Base-by-base conservation (phyloP, 2,113 vertebrate genomes). In the Chaetura pelagica region DNA sequence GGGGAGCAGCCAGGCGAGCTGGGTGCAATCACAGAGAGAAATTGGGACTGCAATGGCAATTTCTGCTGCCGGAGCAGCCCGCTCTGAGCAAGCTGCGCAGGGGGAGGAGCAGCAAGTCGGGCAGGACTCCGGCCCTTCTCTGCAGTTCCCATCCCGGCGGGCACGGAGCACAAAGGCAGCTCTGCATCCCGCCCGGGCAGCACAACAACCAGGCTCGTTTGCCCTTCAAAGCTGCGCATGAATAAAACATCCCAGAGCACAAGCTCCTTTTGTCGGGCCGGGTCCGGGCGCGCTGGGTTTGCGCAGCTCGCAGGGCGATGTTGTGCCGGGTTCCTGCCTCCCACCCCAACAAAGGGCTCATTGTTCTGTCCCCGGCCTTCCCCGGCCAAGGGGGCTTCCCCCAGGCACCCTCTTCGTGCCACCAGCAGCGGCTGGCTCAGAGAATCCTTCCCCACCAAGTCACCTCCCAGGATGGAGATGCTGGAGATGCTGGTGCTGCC, bases 221-320 rank as follows among this genome's bases (percentile, higher is more conserved):
- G 90, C 1, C 32, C 78, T 75, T 26, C 57, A 3, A 20, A 77
- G 73, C 84, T 55, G 13, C 1, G 4, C 90, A 73, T 94, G 96
- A 96, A 97, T 96, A 94, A 96, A 96, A 95, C 85, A 96, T 90
- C 85, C 15, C n/a, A 1, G 57, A 49, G 90, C 67, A 90, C 95
- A 95, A 55, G 87, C 57, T 21, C 29, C 67, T 78, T 97, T 94
- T 93, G 94, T 96, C n/a, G n/a, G n/a, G 24, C 69, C 4, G 0
- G 13, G 40, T 19, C 59, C 2, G 15, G 40, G 64, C 4, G 8
- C 76, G 54, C 57, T 17, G 72, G 7, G 61, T 72, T 40, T 32
- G 83, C 46, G 5, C 80, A 40, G 7, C 64, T 73, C 2, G 62
- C 51, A 55, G 68, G 69, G 63, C 30, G 20, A 42, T 15, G 2